Evolutionary conservation across 2,113 vertebrate species (phyloP).

Genomic region (Gorsachius goisagi): DNA sequence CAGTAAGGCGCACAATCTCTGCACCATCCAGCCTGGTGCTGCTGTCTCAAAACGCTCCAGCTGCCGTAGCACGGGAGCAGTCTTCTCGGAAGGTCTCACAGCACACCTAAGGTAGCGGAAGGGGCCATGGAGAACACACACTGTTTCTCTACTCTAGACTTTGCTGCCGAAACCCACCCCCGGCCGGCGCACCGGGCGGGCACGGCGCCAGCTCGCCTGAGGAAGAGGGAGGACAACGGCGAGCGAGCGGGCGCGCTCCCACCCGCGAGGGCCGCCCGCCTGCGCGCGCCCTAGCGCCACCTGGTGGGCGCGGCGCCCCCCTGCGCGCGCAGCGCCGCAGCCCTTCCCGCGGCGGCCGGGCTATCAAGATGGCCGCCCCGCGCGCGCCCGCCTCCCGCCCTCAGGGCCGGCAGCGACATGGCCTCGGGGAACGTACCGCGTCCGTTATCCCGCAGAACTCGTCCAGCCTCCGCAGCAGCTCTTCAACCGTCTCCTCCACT

Average conservation of each 20-base stretch:
- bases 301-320: slow-evolving; percentile 40
- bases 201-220: no score
- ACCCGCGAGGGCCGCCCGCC: background rate
- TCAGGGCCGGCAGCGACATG: slow-evolving; percentile 3
- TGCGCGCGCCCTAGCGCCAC: slow-evolving; percentile 62
- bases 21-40: background rate
- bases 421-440: slow-evolving; percentile 38
- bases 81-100: no score
- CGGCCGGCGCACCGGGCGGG: no score
- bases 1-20: accelerated
- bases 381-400: background rate
- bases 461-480: slow-evolving; percentile 45
- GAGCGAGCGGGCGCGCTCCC: no score
- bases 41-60: background rate
- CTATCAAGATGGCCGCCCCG: slow-evolving; percentile 70
- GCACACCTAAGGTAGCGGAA: no score
- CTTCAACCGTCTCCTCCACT: slow-evolving; percentile 35
- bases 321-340: background rate
- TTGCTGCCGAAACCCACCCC: no score
- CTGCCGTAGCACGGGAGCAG: no score
- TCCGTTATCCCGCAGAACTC: slow-evolving; percentile 51
- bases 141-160: no score
- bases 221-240: no score
- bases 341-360: background rate
- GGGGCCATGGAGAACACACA: no score